Conservation (phyloP, 2,113 vertebrate species). For the Bubo bubo region DNA sequence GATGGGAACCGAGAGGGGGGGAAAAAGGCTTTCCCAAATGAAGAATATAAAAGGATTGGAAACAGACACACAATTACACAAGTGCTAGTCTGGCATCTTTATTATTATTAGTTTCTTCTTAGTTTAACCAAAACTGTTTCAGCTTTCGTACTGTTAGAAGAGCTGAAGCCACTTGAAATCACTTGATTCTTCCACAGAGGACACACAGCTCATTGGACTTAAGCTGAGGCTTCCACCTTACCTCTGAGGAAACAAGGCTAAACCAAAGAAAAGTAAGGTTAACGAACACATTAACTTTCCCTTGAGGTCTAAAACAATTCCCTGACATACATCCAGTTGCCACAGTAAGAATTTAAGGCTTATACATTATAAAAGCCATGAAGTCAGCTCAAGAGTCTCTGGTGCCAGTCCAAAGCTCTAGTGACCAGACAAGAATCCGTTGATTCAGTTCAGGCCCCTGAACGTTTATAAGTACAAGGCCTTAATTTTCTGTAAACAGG, state of each 20-base stretch:
- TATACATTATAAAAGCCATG: not conserved
- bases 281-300: not conserved
- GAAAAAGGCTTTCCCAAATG: not conserved
- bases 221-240: not conserved
- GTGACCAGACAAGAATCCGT: not conserved
- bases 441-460: not conserved
- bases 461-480: not conserved
- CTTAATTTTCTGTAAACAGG: not conserved
- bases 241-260: not conserved
- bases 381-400: not conserved
- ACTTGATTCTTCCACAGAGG: not conserved
- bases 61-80: slow-evolving; percentile 20
- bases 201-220: not conserved
- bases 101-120: not conserved
- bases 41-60: slow-evolving; percentile 11
- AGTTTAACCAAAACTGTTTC: not conserved
- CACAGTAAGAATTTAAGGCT: not conserved
- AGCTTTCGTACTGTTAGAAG: not conserved
- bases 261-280: not conserved
- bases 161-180: not conserved
- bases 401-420: not conserved
- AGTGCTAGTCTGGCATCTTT: slow-evolving; percentile 4
- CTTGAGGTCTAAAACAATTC: not conserved
- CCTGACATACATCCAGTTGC: not conserved
- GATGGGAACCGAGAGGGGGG: not conserved